These are phyloP conservation scores for Coracias cyanogaster DNA, from an alignment of 2,797 vertebrate genomes.

Conservation along the genomic window DNA sequence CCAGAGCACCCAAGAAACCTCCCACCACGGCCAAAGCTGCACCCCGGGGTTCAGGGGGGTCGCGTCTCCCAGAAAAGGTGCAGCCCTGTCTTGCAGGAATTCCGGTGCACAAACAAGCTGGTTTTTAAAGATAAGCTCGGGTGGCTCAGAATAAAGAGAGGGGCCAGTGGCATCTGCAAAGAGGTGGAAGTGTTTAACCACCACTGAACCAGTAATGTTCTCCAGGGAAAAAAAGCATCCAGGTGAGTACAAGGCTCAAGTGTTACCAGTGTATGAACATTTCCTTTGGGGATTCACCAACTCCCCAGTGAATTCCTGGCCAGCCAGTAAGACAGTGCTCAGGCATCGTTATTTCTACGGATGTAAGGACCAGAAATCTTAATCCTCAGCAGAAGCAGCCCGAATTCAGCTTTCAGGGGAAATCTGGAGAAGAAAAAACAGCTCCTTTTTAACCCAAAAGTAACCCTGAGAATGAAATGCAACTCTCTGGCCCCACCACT, in stretches of 20 bases:
- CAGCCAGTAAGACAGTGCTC: background rate
- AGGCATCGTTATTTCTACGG: background rate
- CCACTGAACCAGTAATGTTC: background rate
- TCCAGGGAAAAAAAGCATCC: background rate
- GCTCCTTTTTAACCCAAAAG: background rate
- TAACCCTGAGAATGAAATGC: background rate
- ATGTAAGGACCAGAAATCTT: background rate
- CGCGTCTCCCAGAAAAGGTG: fast-evolving
- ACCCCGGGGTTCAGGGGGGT: background rate
- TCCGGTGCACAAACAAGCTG: fast-evolving
- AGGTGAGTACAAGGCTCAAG: background rate
- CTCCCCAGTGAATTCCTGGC: background rate
- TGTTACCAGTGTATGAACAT: fast-evolving
- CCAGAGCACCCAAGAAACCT: background rate
- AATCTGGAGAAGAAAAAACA: background rate
- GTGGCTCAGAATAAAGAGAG: background rate
- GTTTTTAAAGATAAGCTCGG: background rate
- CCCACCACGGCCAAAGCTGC: fast-evolving
- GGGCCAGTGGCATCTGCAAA: background rate
- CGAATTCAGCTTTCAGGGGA: background rate
- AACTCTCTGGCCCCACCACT: background rate
- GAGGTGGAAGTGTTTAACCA: background rate
- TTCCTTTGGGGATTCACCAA: background rate
- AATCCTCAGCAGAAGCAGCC: background rate
- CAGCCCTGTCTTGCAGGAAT: fast-evolving